Evolutionary conservation across 2,888 invertebrate genomes (phyloP).

Genomic region (Cephus pygmeus): DNA sequence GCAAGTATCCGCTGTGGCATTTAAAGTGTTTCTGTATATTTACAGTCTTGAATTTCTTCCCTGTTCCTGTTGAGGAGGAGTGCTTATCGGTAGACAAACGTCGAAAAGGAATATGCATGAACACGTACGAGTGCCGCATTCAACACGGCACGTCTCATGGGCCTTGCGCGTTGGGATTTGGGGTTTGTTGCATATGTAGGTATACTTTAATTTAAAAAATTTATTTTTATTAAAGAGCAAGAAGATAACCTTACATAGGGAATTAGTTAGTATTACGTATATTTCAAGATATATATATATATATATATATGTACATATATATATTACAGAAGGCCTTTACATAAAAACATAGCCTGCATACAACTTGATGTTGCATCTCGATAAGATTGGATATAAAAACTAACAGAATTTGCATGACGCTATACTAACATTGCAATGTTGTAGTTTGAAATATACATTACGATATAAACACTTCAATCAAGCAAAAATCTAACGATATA

Average conservation of each 20-base stretch:
- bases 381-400: neutral
- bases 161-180: constrained; percentile 84
- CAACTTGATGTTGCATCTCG: neutral
- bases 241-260: neutral
- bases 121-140: constrained; percentile 85
- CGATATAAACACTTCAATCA: neutral
- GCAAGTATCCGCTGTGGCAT: neutral
- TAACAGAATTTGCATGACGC: neutral
- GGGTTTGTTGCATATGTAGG: constrained; percentile 89
- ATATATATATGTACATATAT: too few relatives aligned
- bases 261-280: too few relatives aligned
- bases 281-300: too few relatives aligned
- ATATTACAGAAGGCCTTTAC: neutral
- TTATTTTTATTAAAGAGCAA: neutral
- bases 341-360: neutral
- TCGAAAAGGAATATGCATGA: constrained; percentile 81
- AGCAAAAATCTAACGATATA: neutral
- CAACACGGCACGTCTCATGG: constrained; percentile 79
- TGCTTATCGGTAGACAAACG: constrained; percentile 79
- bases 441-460: neutral
- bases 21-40: constrained; percentile 31
- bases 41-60: constrained; percentile 84
- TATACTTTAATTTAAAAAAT: constrained; percentile 42
- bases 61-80: constrained; percentile 84
- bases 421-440: neutral